Evolutionary conservation across 2,888 invertebrate genomes (phyloP).

Genomic region (Cyclophora punctaria): DNA sequence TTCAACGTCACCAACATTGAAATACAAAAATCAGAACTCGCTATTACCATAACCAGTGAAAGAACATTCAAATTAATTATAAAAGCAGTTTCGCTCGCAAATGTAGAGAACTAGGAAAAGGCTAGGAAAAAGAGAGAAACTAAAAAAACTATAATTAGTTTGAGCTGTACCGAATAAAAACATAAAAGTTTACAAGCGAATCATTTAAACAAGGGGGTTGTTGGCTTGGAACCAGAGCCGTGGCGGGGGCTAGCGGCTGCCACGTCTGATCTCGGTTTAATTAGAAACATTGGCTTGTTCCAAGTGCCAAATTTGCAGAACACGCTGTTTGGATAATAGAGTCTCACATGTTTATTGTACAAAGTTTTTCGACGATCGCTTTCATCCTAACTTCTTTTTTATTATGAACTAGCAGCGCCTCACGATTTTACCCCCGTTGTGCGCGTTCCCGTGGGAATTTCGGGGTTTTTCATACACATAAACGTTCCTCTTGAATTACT

Average conservation of each 20-base stretch:
- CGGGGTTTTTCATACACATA: too few species aligned
- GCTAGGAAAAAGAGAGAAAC: conserved; percentile 6
- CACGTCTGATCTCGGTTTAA: conserved; percentile 61
- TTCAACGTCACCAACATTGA: too few species aligned
- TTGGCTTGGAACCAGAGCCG: conserved; percentile 61
- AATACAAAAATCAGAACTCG: too few species aligned
- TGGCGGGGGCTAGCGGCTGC: conserved; percentile 34
- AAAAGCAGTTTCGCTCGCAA: conserved; percentile 6
- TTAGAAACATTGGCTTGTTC: conserved; percentile 44
- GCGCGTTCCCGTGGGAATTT: too few species aligned
- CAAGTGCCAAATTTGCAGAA: conserved; percentile 36
- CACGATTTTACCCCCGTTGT: too few species aligned
- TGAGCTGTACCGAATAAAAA: conserved; percentile 27
- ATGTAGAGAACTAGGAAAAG: conserved; percentile 11
- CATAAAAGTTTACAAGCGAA: conserved; percentile 51
- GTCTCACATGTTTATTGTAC: too few species aligned
- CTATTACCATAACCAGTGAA: conserved; percentile 4
- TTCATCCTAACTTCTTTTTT: too few species aligned
- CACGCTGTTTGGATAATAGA: conserved; percentile 15
- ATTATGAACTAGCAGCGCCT: too few species aligned
- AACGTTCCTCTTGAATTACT: too few species aligned
- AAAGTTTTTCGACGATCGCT: too few species aligned
- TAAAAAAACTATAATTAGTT: conserved; percentile 19
- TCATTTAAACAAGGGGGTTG: conserved; percentile 52
- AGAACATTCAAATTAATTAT: conserved; percentile 10